Conservation (phyloP, 2,797 vertebrate genomes). For the Tokudaia tokunoshimensis region DNA sequence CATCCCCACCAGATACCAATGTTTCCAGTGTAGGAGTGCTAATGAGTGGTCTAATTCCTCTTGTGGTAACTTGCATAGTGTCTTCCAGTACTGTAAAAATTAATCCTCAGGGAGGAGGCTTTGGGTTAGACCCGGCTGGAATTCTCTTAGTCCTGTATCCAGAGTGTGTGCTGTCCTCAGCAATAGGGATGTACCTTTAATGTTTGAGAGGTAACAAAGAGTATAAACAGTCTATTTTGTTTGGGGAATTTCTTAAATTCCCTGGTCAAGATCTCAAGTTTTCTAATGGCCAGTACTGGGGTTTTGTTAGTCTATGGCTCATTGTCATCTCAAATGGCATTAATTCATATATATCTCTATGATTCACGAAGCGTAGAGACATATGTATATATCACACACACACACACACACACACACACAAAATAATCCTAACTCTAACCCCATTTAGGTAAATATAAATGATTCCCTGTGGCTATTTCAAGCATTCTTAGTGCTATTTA, state of each 20-base stretch:
- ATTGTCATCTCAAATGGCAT: background rate
- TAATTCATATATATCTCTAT: background rate
- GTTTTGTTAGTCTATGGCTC: background rate
- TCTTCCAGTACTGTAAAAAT: background rate
- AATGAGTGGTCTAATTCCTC: background rate
- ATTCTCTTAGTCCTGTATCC: background rate
- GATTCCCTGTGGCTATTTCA: background rate
- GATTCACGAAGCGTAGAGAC: too few species aligned
- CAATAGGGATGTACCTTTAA: background rate
- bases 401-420: background rate
- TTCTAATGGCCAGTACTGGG: background rate
- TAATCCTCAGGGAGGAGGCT: background rate
- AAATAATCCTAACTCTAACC: background rate
- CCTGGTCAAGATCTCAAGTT: background rate
- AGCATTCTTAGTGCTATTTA: background rate
- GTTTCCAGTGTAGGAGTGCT: background rate
- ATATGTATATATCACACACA: too few species aligned
- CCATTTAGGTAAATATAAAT: background rate
- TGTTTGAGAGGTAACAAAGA: background rate
- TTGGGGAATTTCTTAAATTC: background rate
- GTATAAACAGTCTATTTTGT: background rate
- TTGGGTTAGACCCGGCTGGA: background rate
- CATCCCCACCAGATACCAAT: rapidly evolving
- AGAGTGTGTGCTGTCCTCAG: background rate
- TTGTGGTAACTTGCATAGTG: background rate